Evolutionary conservation across 2,113 vertebrate species (phyloP), one percentile per base, ranked within the genome.

Genomic region (Callaeas wilsoni): DNA sequence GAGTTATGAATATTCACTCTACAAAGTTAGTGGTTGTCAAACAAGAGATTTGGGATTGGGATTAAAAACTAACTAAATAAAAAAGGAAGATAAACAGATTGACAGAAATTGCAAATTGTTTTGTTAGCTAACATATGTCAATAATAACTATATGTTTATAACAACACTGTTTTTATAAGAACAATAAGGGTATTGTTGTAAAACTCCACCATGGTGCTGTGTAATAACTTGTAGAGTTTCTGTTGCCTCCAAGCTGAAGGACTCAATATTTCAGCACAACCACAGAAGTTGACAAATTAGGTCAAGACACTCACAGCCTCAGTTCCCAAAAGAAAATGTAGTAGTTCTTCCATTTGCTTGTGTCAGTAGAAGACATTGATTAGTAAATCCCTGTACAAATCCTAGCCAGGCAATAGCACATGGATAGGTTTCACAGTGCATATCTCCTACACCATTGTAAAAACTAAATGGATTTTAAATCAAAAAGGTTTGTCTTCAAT

Each of bases 301-400:
- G 20, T 46, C 41, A 67, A 89, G 50, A 67, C 5, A 37, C 44
- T 75, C 27, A 79, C 10, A 65, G 8, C 4, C 4, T 80, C 35
- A 39, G 39, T 30, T 59, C 21, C 30, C 70, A 27, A 76, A 65
- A 49, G 29, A 73, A 87, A 62, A 68, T 30, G 32, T 59, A 62
- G 7, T 11, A 35, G 7, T 42, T 87, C 26, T 65, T 73, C 32
- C 13, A 55, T 69, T 84, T 90, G 4, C 16, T 16, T 46, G 15
- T 55, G 16, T 55, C 35, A 8, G 32, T 56, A 63, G 32, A 78
- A 71, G 12, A 63, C 50, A 86, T 23, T 22, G n/a, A 75, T 87
- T 57, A 73, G 22, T 23, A 89, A 89, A 89, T 60, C 52, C 53
- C 44, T 62, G 32, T 53, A 62, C 23, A 92, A 93, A 91, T 93